Base-by-base conservation (phyloP, 2,888 invertebrate genomes). In the Argyresthia albistria region DNA sequence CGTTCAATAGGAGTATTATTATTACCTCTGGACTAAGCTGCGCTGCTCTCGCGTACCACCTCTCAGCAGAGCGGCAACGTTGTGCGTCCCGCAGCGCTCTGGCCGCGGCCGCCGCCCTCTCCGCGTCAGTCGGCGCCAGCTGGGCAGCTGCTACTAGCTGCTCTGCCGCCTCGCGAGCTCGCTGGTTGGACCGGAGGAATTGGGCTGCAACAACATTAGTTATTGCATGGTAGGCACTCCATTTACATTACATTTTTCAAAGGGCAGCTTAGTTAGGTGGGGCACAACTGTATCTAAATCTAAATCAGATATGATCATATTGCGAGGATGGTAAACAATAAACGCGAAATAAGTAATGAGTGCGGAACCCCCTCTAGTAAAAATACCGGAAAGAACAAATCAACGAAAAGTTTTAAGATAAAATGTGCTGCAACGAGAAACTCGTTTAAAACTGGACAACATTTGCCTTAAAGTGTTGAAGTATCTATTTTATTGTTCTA, bases 51-150 rank as follows among this genome's bases (percentile, higher is more conserved):
- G 94, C 90, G 81, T 98, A 98, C 92, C 95, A 95, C 54, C 90
- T 83, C 73, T 97, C 97, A 0, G 97, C 97, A 58, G 95, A 93
- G 43, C 90, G 88, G 64, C 95, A 93, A 53, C 94, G 90, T 53
- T 93, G 92, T 15, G 95, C 93, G 69, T 96, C 93, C 50, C 97
- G 88, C 61, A 97, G 88, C 0, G 96, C 94, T 35, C 96, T 95
- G 39, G 97, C 98, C 12, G 97, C 95, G 37, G 95, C 93, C 57
- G 97, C 95, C 25, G 95, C 92, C 47, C 97, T 88, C 57, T 93
- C 93, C 74, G 96, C 95, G 72, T 97, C 95, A 39, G 90, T 87
- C 0, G 95, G 93, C 48, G 93, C 90, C 54, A 96, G 79, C 61
- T 93, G 91, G 0, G 96, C 94, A 0, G 97, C 96, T 54, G 90